phyloP scores from a whole-genome alignment of 2,888 invertebrate genomes.

The Octonoba sinensis region DNA sequence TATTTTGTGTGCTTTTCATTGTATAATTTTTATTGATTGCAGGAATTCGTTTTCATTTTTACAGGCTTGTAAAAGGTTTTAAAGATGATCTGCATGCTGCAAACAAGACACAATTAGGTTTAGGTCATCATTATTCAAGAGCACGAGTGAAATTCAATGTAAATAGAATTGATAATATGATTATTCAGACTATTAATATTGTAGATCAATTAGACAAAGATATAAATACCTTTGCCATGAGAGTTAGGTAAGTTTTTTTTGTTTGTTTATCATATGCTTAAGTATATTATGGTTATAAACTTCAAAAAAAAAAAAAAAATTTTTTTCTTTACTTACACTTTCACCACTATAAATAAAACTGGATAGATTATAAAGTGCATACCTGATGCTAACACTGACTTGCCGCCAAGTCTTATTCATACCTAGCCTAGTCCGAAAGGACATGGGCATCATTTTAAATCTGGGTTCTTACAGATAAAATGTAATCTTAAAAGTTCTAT shows the following conservation, averaged over 20 bases:
- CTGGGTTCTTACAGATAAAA: no score
- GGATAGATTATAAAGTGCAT: neutral
- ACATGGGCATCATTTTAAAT: no score
- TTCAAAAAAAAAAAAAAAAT: no score
- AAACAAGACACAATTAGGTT: slow-evolving; percentile 89
- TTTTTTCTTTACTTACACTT: neutral
- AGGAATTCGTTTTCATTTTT: slow-evolving; percentile 74
- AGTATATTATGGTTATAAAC: no score
- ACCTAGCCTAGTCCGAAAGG: no score
- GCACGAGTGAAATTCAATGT: slow-evolving; percentile 99
- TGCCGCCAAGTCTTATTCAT: no score
- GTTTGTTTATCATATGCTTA: neutral
- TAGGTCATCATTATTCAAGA: slow-evolving; percentile 97
- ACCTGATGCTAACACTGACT: no score
- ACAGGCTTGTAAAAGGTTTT: slow-evolving; percentile 75
- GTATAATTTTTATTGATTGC: slow-evolving; percentile 16
- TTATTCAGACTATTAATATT: slow-evolving; percentile 97
- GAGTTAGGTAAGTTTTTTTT: slow-evolving; percentile 81
- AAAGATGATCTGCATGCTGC: slow-evolving; percentile 81
- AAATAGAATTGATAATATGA: slow-evolving; percentile 98
- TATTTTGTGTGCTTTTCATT: neutral
- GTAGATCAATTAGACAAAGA: slow-evolving; percentile 99
- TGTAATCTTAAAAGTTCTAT: no score
- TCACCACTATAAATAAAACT: neutral
- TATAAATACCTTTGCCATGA: slow-evolving; percentile 98